Percentiles rank a stretch among this genome's conserved stretches.
These are phyloP conservation scores for Autographa pulchrina DNA, from an alignment of 2,888 invertebrate genomes.

Conservation along the genomic window DNA sequence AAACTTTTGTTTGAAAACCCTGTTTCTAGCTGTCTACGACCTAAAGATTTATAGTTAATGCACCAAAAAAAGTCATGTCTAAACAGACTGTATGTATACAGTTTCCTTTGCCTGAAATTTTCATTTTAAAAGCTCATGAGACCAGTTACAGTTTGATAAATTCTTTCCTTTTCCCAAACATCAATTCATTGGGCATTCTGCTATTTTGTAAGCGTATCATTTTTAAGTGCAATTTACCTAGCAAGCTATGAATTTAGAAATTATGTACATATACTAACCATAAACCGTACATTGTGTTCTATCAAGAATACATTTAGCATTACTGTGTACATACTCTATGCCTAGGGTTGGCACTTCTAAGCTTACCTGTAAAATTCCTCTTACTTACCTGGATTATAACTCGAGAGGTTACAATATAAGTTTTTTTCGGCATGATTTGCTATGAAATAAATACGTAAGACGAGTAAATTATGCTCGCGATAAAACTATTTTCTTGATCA, in stretches of 20 bases:
- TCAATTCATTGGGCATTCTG: no score
- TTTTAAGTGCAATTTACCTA: background rate
- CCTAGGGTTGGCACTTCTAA: conserved; percentile 34
- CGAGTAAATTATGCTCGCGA: no score
- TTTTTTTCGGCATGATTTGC: no score
- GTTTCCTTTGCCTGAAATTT: conserved; percentile 2
- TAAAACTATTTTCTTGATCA: no score
- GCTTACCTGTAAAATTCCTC: background rate
- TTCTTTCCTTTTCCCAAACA: background rate
- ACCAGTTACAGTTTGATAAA: background rate
- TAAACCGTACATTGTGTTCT: conserved; percentile 20
- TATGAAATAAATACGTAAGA: no score
- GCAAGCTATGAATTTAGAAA: background rate
- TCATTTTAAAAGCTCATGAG: background rate
- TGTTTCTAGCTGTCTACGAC: conserved; percentile 37
- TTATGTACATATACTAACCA: conserved; percentile 4
- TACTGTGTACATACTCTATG: conserved; percentile 17
- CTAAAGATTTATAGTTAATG: conserved; percentile 35
- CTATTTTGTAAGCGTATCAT: background rate
- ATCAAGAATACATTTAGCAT: conserved; percentile 42
- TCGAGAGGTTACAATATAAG: background rate
- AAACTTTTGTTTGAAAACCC: conserved; percentile 45
- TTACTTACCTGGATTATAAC: background rate
- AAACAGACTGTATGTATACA: background rate
- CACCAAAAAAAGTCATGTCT: conserved; percentile 27